phyloP scores from a whole-genome alignment of 2,888 invertebrate species.

The Anoplius nigerrimus region DNA sequence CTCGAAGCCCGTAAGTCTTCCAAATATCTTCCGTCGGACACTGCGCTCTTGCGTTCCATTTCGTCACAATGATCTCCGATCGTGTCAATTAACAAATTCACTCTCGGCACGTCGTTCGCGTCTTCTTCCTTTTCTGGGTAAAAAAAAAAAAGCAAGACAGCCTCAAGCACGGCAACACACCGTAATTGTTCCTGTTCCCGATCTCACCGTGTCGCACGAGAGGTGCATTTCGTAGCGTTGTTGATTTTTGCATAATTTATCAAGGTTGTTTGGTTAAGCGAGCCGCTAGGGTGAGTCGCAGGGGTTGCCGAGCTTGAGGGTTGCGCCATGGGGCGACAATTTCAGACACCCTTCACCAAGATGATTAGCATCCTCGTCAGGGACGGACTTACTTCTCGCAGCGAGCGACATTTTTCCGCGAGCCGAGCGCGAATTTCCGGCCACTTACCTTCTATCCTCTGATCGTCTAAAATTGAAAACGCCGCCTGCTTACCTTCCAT shows the following conservation, averaged over 20 bases:
- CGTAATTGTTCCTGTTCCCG: conserved; percentile 17
- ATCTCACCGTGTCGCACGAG: conserved; percentile 43
- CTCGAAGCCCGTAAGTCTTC: no score
- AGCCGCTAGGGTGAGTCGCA: conserved; percentile 64
- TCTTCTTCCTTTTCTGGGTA: no score
- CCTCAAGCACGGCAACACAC: conserved; percentile 9
- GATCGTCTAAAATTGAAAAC: no score
- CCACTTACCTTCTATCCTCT: no score
- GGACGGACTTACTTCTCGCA: conserved; percentile 57
- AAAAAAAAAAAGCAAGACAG: neutral
- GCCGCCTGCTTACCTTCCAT: no score
- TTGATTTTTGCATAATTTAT: conserved; percentile 75
- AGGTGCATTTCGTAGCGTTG: conserved; percentile 67
- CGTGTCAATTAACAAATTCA: no score
- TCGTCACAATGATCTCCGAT: no score
- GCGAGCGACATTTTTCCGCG: conserved; percentile 1
- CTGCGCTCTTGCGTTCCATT: no score
- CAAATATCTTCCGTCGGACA: no score
- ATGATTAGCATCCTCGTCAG: conserved; percentile 70
- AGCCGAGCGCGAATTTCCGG: no score
- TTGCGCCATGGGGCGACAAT: conserved; percentile 67
- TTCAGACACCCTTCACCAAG: conserved; percentile 69
- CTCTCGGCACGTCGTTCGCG: no score
- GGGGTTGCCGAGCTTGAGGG: conserved; percentile 57
- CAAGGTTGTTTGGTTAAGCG: conserved; percentile 72